phyloP scores from a whole-genome alignment of 2,888 invertebrate genomes.

The Didymodactylos carnosus region DNA sequence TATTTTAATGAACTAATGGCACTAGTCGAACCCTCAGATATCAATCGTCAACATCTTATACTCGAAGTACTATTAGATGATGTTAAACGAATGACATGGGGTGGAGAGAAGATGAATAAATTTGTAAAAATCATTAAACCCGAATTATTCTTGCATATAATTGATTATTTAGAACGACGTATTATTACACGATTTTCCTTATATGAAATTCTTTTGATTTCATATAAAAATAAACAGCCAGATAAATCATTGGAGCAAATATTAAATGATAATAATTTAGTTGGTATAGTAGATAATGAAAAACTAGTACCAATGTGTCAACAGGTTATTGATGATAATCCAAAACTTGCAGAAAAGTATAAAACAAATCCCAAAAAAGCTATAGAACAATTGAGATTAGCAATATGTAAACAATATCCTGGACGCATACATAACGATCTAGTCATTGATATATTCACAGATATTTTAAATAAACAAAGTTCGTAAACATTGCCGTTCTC shows the following conservation, averaged over 20 bases:
- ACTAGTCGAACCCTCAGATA: neutral
- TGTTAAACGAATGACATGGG: neutral
- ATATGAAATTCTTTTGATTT: neutral
- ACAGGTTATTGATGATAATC: conserved; percentile 4
- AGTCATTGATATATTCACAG: neutral
- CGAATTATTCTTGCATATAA: neutral
- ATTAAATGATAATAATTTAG: conserved; percentile 2
- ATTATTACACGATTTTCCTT: neutral
- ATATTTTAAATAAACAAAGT: neutral
- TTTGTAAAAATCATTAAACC: neutral
- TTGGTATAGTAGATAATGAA: neutral
- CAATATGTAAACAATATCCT: neutral
- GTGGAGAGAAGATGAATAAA: neutral
- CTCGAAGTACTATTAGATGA: neutral
- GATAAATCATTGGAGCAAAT: neutral
- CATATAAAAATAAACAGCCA: neutral
- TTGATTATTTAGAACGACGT: neutral
- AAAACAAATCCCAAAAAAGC: conserved; percentile 7
- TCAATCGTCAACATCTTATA: neutral
- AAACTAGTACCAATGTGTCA: neutral
- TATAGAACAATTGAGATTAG: neutral
- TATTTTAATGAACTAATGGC: neutral
- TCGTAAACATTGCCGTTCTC: neutral
- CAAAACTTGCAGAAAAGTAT: neutral
- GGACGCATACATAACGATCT: neutral